phyloP scores from a whole-genome alignment of 1,140 invertebrate genomes.

The Atta cephalotes region DNA sequence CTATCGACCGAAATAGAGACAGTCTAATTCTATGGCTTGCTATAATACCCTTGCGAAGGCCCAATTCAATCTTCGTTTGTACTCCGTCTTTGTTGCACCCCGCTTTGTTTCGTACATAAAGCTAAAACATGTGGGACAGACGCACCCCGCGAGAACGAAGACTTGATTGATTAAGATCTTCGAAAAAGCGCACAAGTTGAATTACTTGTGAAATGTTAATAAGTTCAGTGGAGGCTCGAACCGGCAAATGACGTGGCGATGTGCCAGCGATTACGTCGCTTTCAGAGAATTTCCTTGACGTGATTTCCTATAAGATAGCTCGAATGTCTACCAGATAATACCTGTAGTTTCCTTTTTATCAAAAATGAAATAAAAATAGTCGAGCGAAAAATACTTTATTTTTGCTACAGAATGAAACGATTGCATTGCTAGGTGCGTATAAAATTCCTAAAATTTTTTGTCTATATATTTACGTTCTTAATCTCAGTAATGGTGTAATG shows the following conservation, averaged over 20 bases:
- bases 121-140: background rate
- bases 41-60: background rate
- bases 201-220: slow-evolving; percentile 10
- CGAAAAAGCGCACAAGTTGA: background rate
- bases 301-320: slow-evolving; percentile 12
- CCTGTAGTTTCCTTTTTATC: background rate
- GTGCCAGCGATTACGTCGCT: background rate
- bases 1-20: slow-evolving; percentile 22
- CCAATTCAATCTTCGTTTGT: slow-evolving; percentile 5
- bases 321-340: no score
- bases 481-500: slow-evolving; percentile 25
- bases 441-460: background rate
- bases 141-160: no score
- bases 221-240: background rate
- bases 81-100: slow-evolving; percentile 14
- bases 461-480: background rate
- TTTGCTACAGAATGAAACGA: background rate
- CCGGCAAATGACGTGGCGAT: slow-evolving; percentile 24
- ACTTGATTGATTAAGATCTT: background rate
- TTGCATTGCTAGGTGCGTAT: background rate
- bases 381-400: background rate
- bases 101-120: slow-evolving; percentile 23
- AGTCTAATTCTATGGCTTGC: slow-evolving; percentile 6
- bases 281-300: background rate
- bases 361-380: background rate